Evolutionary conservation across 2,888 invertebrate genomes (phyloP), one percentile per base, ranked within the genome.

Genomic region (Apamea epomidion): DNA sequence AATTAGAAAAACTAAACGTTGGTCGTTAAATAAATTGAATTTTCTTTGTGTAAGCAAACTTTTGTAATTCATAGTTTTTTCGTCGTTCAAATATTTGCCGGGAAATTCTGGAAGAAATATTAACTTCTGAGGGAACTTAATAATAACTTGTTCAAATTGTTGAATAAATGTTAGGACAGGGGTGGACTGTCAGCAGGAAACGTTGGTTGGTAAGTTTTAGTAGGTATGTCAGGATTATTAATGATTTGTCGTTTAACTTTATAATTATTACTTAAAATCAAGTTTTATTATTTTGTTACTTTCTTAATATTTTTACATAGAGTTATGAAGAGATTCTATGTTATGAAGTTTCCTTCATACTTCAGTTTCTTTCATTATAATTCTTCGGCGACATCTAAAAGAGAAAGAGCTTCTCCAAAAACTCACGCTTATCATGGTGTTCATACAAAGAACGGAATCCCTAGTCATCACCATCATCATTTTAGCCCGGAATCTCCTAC

Each of bases 1-100:
- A 87, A 85, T 83, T 83, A 83, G 87, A 87, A 87, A 86, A 84
- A 83, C 67, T 79, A 87, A 87, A 84, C 58, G 70, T n/a, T 64
- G 74, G 60, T 68, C 83, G 78, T 86, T 83, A 86, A 78, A 84
- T 69, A 86, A 86, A 84, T 84, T 83, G 83, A 83, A 84, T 83
- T 84, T 78, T 70, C 75, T 86, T 78, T 84, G 29, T 83, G 68
- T 76, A 60, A 87, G 64, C 37, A 68, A 85, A 85, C 70, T 84
- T 85, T 87, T 83, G 72, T 83, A 84, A 85, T 83, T 87, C 73
- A 76, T 87, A 73, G 84, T 83, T 85, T 76, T 78, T 79, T 78
- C 37, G 25, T 51, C 75, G 64, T 74, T 64, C 60, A 72, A 77
- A 86, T 76, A 83, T 83, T 84, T 86, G 48, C 14, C 25, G 62